These are phyloP conservation scores for Schlechtendalia chinensis DNA, from an alignment of 1,140 invertebrate species.

Conservation along the genomic window DNA sequence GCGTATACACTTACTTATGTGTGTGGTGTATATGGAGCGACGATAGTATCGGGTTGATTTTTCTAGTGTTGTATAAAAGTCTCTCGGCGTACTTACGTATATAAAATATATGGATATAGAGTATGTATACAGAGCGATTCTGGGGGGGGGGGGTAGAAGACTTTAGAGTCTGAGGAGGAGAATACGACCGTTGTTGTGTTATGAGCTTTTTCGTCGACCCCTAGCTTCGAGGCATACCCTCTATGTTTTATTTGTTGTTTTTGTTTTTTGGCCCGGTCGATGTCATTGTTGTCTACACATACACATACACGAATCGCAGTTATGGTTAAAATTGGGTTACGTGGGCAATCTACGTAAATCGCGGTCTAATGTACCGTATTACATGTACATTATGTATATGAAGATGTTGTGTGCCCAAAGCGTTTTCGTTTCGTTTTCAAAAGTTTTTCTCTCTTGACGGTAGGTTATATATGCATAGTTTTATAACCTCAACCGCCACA, in stretches of 20 bases:
- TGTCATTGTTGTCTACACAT: neutral
- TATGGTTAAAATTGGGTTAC: conserved; percentile 21
- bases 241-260: conserved; percentile 8
- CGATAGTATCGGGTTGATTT: neutral
- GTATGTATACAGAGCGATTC: too few species aligned
- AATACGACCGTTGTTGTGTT: neutral
- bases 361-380: neutral
- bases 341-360: neutral
- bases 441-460: neutral
- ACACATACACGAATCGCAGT: neutral
- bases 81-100: neutral
- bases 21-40: too few species aligned
- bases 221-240: conserved; percentile 5
- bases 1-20: too few species aligned
- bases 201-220: neutral
- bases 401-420: neutral
- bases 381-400: neutral
- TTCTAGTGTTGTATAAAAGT: neutral
- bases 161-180: neutral
- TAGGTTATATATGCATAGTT: too few species aligned
- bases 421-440: neutral
- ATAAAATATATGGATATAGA: neutral
- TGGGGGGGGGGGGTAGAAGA: neutral
- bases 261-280: neutral
- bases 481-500: too few species aligned